Evolutionary conservation across 2,797 vertebrate species (phyloP).

Genomic region (Echeneis naucrates): DNA sequence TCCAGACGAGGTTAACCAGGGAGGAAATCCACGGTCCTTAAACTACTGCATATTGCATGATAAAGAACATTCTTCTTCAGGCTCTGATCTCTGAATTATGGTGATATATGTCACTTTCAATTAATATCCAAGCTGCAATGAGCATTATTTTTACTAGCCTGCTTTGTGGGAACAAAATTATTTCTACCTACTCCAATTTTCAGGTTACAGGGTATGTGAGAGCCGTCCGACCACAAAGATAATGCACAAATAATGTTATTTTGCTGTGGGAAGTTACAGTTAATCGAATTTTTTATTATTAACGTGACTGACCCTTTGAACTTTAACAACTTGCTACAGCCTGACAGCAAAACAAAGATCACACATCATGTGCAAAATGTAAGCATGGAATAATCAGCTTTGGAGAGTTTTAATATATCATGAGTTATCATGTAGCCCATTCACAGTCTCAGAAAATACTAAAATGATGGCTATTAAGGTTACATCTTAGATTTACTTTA

Average conservation of each 20-base stretch:
- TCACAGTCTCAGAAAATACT: conserved; percentile 2
- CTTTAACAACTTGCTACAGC: not conserved
- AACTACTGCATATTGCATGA: not conserved
- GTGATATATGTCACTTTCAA: not conserved
- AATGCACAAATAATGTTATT: too few relatives aligned
- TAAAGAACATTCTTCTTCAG: not conserved
- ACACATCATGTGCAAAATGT: too few relatives aligned
- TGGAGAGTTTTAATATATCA: not conserved
- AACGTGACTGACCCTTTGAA: not conserved
- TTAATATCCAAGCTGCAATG: not conserved
- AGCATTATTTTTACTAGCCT: not conserved
- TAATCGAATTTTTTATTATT: too few relatives aligned
- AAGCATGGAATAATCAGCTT: not conserved
- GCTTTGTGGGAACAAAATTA: not conserved
- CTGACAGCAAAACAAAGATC: not conserved
- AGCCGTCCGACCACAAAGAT: not conserved
- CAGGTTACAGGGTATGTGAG: not conserved
- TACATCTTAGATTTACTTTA: too few relatives aligned
- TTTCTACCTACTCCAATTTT: not conserved
- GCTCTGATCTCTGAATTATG: not conserved
- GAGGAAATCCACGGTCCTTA: not conserved
- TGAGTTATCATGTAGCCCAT: not conserved
- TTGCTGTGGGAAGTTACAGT: too few relatives aligned
- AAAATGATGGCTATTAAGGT: not conserved
- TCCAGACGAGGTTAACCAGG: not conserved